Conservation (phyloP, 2,113 vertebrate species). For the Amphiprion ocellaris region DNA sequence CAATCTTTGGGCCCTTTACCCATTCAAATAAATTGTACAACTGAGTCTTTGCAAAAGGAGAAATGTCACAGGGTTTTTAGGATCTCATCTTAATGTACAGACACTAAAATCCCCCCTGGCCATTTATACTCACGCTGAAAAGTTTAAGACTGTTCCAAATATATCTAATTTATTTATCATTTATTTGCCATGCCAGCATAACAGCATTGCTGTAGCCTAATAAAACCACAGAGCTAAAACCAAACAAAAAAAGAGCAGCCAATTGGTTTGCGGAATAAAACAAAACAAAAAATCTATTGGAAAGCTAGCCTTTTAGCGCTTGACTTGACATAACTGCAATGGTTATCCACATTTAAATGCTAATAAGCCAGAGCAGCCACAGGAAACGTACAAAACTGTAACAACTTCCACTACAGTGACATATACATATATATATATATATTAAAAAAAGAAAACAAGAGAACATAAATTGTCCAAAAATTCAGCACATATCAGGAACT, state of each 20-base stretch:
- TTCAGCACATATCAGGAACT: constrained; percentile 59
- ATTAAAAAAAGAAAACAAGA: constrained; percentile 55
- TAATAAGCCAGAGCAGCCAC: constrained; percentile 71
- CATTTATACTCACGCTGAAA: constrained; percentile 39
- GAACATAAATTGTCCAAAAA: constrained; percentile 50
- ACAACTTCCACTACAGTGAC: constrained; percentile 72
- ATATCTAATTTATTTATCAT: constrained; percentile 42
- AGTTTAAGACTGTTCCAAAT: constrained; percentile 21
- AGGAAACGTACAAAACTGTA: constrained; percentile 67
- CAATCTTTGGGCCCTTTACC: constrained; percentile 29
- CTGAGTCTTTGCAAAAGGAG: constrained; percentile 14
- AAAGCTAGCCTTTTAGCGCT: constrained; percentile 71
- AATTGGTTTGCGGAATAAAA: constrained; percentile 22
- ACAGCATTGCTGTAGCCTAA: constrained; percentile 57
- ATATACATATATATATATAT: constrained; percentile 47
- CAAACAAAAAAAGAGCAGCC: constrained; percentile 45
- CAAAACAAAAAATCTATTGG: constrained; percentile 38
- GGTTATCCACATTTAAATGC: constrained; percentile 59
- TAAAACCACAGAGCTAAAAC: constrained; percentile 61
- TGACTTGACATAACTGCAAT: constrained; percentile 53
- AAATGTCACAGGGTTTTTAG: neutral
- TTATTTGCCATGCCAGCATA: constrained; percentile 76
- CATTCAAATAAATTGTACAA: constrained; percentile 21
- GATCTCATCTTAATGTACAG: neutral
- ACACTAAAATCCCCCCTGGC: constrained; percentile 30